phyloP scores from a whole-genome alignment of 2,113 vertebrate genomes.

The Sminthopsis crassicaudata region DNA sequence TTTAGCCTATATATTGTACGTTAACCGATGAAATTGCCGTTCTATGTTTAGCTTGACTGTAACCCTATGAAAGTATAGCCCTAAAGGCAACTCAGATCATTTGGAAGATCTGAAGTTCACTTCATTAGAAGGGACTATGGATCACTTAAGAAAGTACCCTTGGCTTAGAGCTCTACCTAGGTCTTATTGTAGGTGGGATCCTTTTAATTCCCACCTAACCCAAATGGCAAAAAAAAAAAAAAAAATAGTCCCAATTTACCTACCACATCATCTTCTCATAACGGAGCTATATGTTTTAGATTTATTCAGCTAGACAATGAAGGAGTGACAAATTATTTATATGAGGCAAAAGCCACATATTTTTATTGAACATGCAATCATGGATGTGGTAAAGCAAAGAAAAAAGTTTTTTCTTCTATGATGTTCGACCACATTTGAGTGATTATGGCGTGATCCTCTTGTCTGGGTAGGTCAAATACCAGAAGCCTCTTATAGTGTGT shows the following conservation, averaged over 20 bases:
- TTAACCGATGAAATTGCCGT: too few species aligned
- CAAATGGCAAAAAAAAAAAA: slow-evolving; percentile 26
- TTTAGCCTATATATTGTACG: too few species aligned
- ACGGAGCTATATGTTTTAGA: neutral
- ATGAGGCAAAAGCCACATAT: neutral
- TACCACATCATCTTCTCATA: neutral
- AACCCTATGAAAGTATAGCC: too few species aligned
- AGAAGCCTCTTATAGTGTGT: neutral
- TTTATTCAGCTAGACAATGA: neutral
- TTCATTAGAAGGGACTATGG: too few species aligned
- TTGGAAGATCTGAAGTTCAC: too few species aligned
- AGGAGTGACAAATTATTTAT: neutral
- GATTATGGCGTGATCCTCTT: slow-evolving; percentile 46
- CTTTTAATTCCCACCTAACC: neutral
- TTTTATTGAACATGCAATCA: slow-evolving; percentile 59
- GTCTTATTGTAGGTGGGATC: too few species aligned
- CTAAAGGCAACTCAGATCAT: too few species aligned
- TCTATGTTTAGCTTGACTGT: too few species aligned
- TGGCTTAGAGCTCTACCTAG: too few species aligned
- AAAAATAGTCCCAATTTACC: slow-evolving; percentile 3
- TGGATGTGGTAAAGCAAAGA: neutral
- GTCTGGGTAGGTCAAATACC: slow-evolving; percentile 38
- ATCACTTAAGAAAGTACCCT: too few species aligned
- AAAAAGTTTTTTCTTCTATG: slow-evolving; percentile 19
- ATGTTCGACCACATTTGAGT: neutral